Conservation (phyloP, 2,113 vertebrate genomes). For the Syngnathoides biaculeatus region DNA sequence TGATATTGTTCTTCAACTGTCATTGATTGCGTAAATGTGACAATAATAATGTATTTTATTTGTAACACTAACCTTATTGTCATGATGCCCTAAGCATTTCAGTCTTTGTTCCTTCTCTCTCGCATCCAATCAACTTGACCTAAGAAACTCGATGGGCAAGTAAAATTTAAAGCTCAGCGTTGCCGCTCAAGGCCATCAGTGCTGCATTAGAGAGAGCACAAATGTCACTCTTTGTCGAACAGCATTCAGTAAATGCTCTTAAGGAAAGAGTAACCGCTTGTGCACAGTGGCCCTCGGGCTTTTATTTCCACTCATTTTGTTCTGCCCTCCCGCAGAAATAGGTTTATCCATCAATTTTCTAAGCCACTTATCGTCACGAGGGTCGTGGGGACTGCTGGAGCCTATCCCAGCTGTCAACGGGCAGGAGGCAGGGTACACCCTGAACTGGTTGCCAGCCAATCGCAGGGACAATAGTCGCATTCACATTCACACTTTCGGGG, state of each 20-base stretch:
- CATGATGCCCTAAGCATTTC: background rate
- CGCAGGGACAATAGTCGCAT: too few relatives aligned
- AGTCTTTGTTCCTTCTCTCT: background rate
- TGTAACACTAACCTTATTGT: too few relatives aligned
- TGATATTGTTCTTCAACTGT: too few relatives aligned
- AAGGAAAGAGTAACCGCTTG: background rate
- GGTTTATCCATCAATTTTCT: background rate
- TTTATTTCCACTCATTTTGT: background rate
- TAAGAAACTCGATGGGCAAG: background rate
- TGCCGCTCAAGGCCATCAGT: constrained; percentile 14
- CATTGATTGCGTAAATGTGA: too few relatives aligned
- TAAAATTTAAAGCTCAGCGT: background rate
- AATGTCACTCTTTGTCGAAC: constrained; percentile 17
- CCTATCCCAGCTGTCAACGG: too few relatives aligned
- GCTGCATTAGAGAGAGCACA: background rate
- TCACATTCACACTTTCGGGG: too few relatives aligned
- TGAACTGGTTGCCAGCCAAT: too few relatives aligned
- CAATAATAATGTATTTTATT: too few relatives aligned
- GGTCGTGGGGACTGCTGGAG: too few relatives aligned
- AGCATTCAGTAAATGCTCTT: constrained; percentile 14
- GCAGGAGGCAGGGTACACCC: too few relatives aligned
- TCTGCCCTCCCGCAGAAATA: background rate
- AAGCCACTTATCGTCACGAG: too few relatives aligned
- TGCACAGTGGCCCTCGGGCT: background rate
- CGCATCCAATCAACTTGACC: background rate